A percentile compares a stretch with the other conserved stretches of the same genome.
These are phyloP conservation scores for Cephalopachus bancanus DNA, from an alignment of 2,797 vertebrate genomes.

Conservation along the genomic window DNA sequence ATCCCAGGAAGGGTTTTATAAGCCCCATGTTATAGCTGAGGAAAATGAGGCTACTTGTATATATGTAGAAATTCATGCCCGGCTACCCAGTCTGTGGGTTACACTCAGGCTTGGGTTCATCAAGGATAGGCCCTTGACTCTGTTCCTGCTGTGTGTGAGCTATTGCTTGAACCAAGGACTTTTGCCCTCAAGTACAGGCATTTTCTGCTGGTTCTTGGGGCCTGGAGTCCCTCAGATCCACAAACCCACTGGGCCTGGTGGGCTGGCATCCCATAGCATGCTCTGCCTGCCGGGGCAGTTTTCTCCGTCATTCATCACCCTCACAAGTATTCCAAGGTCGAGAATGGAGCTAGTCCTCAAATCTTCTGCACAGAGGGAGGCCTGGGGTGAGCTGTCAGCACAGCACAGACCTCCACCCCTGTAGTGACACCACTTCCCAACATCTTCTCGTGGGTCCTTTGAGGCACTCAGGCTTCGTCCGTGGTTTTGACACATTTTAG, in stretches of 20 bases:
- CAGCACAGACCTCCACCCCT: background rate
- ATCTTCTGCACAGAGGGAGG: background rate
- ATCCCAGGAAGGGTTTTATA: background rate
- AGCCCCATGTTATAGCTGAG: background rate
- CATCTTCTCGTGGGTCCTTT: background rate
- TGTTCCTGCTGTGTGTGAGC: background rate
- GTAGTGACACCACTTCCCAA: fast-evolving
- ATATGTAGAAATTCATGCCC: background rate
- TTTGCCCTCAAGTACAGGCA: background rate
- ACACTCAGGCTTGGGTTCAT: background rate
- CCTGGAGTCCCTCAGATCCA: background rate
- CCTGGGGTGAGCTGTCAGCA: background rate
- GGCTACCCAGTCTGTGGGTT: background rate
- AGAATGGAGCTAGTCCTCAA: background rate
- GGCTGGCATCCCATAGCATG: too few species aligned
- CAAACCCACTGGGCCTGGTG: fast-evolving
- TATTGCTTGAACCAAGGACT: background rate
- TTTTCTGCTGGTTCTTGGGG: background rate
- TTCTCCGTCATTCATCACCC: background rate
- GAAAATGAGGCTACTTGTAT: background rate
- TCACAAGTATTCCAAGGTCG: background rate
- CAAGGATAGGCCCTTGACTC: background rate
- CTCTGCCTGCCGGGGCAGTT: background rate
- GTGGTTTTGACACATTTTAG: background rate
- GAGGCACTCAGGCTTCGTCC: background rate